Evolutionary conservation across 2,113 vertebrate species (phyloP), one percentile per base, ranked within the genome.

Genomic region (Rhinopomastus cyanomelas): DNA sequence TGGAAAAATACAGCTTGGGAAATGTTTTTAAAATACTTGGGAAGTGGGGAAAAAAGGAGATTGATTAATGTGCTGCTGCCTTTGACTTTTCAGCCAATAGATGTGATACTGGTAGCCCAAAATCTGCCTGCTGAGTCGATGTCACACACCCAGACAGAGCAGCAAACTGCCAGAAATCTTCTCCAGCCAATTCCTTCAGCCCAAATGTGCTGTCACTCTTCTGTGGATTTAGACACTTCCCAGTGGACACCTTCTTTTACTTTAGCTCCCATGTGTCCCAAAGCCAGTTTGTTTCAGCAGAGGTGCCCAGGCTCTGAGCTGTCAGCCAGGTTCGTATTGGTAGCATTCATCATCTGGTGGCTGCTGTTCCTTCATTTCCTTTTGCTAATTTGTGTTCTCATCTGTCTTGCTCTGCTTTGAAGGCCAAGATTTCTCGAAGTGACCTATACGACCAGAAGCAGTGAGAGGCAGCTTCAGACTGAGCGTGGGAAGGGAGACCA

Each of bases 271-370:
- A 1, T 39, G 76, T 68, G 93, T 52, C 80, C 25, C 66, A 8
- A 29, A 76, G 78, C 80, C 84, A 57, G 49, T 73, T 57, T 89
- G 57, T 78, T 88, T 81, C 59, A 25, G 71, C 69, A 76, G 82
- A 94, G 81, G 42, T 90, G 73, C 69, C 73, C 53, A 3, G 61
- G 78, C 80, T 86, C 72, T 26, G 61, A 16, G 61, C 80, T 88
- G 87, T 79, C 87, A 88, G 76, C 69, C 69, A 82, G 72, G 87
- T 37, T 86, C 68, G 37, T 52, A 44, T 25, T 61, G 3, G 42
- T 23, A 52, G 66, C 80, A 89, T 89, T 86, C 66, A 87, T 88
- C 89, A 92, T 76, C 87, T 26, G 53, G 7, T 62, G 8, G 22
- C 62, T 81, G 79, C 68, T 79, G 46, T 48, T 86, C 48, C 51